These are phyloP conservation scores for Sitta europaea DNA, from an alignment of 2,113 vertebrate genomes.

Conservation along the genomic window DNA sequence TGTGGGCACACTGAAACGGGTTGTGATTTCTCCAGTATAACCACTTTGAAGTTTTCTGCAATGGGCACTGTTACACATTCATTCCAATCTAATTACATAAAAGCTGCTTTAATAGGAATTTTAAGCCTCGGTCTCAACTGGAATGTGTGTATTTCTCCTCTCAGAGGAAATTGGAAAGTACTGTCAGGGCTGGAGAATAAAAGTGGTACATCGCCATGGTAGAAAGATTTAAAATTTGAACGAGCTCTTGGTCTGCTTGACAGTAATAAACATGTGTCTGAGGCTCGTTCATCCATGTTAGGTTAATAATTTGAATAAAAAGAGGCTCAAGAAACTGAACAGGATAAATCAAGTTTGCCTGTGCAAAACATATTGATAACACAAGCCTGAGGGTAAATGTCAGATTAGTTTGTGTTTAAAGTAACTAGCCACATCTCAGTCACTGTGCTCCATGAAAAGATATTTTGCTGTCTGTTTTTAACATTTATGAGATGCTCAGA, in stretches of 20 bases:
- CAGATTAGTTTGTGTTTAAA: not conserved
- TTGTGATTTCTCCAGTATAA: constrained; percentile 24
- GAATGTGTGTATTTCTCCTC: constrained; percentile 32
- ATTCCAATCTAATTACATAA: constrained; percentile 61
- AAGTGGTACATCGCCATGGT: not conserved
- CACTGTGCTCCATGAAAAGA: not conserved
- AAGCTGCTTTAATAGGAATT: constrained; percentile 50
- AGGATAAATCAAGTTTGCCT: not conserved
- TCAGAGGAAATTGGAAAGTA: not conserved
- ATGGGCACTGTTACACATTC: constrained; percentile 32
- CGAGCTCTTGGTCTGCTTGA: not conserved
- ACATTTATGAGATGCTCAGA: not conserved
- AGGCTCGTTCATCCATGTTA: not conserved
- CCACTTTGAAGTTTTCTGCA: constrained; percentile 40
- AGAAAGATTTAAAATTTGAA: not conserved
- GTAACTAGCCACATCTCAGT: not conserved
- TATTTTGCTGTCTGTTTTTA: not conserved
- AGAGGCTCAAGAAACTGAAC: not conserved
- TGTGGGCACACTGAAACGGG: constrained; percentile 57
- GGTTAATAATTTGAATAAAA: not conserved
- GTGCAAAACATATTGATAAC: not conserved
- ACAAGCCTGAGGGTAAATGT: not conserved
- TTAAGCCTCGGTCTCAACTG: constrained; percentile 17
- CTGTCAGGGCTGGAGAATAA: constrained; percentile 4
- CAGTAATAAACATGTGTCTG: not conserved